Evolutionary conservation across 2,797 vertebrate genomes (phyloP).

Genomic region (Antennarius maculatus): DNA sequence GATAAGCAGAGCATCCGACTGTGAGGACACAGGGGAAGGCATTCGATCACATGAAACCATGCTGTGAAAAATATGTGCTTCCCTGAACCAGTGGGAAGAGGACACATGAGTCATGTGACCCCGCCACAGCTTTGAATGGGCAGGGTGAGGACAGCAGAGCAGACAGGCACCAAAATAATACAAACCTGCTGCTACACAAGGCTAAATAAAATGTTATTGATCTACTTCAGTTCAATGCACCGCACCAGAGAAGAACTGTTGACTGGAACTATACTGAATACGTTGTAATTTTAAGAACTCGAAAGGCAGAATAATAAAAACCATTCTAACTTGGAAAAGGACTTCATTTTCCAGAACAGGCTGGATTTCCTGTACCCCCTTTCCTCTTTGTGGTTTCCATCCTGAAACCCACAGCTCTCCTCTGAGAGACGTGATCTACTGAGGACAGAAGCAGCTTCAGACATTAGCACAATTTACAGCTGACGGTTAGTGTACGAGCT

Average conservation of each 20-base stretch:
- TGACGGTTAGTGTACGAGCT: constrained; percentile 23
- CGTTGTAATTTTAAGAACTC: background rate
- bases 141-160: background rate
- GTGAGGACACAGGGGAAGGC: constrained; percentile 7
- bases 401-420: constrained; percentile 23
- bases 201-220: constrained; percentile 6
- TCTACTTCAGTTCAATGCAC: constrained; percentile 8
- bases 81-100: constrained; percentile 14
- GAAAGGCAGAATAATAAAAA: background rate
- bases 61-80: background rate
- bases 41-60: constrained; percentile 4
- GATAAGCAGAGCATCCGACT: background rate
- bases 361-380: constrained; percentile 25
- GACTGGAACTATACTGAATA: background rate
- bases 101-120: constrained; percentile 23
- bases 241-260: background rate
- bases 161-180: constrained; percentile 17
- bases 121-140: constrained; percentile 7
- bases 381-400: constrained; percentile 26
- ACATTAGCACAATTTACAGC: constrained; percentile 31
- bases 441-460: constrained; percentile 41
- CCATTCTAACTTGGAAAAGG: background rate
- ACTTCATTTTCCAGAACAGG: constrained; percentile 30
- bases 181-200: constrained; percentile 1
- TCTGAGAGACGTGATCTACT: constrained; percentile 24